A percentile compares a stretch with the other conserved stretches of the same genome.
These are phyloP conservation scores for Montipora capricornis DNA, from an alignment of 64 coral and sea anemone genomes.

Conservation along the genomic window DNA sequence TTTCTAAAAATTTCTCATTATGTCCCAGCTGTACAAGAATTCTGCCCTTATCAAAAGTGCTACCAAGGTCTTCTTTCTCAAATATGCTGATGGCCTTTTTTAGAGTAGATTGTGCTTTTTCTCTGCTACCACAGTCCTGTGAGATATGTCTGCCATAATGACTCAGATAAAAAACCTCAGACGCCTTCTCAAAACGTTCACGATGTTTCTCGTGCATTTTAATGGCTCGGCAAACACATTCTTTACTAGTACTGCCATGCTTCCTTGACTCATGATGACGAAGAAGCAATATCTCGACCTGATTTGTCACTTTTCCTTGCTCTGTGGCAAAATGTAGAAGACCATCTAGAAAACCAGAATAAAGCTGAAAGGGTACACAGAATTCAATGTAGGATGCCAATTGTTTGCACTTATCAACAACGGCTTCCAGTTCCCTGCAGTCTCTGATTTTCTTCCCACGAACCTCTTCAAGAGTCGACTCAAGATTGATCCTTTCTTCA, in stretches of 20 bases:
- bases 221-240: neutral
- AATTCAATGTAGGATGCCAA: constrained; percentile 44
- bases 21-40: constrained; percentile 49
- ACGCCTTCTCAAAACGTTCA: neutral
- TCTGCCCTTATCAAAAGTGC: constrained; percentile 25
- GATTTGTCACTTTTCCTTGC: neutral
- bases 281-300: constrained; percentile 64
- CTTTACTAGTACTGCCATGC: neutral
- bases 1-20: neutral
- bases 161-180: constrained; percentile 40
- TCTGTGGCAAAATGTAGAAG: neutral
- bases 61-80: neutral
- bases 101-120: constrained; percentile 1
- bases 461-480: constrained; percentile 4
- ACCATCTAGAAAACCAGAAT: constrained; percentile 23
- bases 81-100: constrained; percentile 7
- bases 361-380: constrained; percentile 26
- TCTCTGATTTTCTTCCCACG: neutral
- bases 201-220: neutral
- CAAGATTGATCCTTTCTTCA: constrained; percentile 58
- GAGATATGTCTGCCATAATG: constrained; percentile 44
- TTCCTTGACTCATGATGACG: constrained; percentile 61
- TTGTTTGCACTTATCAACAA: neutral
- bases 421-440: neutral
- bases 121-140: constrained; percentile 28